Evolutionary conservation across 2,113 vertebrate genomes (phyloP).

Genomic region (Brachypodius melanocephalos): DNA sequence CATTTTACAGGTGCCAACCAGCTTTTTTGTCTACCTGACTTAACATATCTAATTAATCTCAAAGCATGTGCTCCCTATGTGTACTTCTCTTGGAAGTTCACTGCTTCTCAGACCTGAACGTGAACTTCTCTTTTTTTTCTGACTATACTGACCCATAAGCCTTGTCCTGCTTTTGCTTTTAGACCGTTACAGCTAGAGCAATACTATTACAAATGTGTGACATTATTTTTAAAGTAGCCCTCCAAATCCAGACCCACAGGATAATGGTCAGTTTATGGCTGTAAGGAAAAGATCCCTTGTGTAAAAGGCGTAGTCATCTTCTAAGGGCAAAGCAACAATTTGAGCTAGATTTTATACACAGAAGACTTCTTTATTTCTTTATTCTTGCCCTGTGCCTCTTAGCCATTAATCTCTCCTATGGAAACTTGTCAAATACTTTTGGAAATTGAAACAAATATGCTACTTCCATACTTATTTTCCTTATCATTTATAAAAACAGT

Average conservation of each 20-base stretch:
- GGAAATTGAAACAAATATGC: constrained; percentile 42
- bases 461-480: constrained; percentile 10
- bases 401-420: constrained; percentile 16
- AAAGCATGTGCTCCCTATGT: neutral
- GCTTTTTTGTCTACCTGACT: neutral
- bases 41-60: neutral
- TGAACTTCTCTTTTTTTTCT: neutral
- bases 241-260: neutral
- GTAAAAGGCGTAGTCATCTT: neutral
- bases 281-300: neutral
- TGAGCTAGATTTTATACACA: neutral
- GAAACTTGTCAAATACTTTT: constrained; percentile 27
- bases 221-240: neutral
- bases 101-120: neutral
- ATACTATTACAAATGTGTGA: neutral
- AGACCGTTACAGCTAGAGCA: neutral
- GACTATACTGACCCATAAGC: neutral
- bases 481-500: constrained; percentile 7
- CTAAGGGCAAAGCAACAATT: neutral
- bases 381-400: neutral
- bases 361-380: neutral
- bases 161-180: neutral
- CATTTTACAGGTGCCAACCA: neutral
- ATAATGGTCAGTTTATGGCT: neutral
- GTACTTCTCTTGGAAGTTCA: neutral